Evolutionary conservation across 2,113 vertebrate genomes (phyloP).

Genomic region (Rhea americana): DNA sequence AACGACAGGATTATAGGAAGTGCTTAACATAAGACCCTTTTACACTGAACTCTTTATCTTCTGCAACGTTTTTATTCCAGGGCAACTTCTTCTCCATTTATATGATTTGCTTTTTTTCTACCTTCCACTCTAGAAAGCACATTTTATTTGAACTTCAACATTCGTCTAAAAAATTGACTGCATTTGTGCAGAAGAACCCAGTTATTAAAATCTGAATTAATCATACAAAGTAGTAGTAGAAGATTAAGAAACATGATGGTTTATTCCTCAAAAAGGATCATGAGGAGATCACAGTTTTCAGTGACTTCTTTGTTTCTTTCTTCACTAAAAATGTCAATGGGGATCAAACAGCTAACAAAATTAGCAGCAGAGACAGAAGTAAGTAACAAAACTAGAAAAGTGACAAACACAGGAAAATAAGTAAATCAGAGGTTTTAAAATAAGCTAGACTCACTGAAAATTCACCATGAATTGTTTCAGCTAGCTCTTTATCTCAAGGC

Average conservation of each 20-base stretch:
- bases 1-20: background rate
- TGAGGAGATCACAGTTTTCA: background rate
- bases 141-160: background rate
- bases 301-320: background rate
- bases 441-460: background rate
- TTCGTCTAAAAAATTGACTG: background rate
- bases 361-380: background rate
- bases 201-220: conserved; percentile 27
- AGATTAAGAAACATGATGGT: background rate
- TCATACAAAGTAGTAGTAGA: background rate
- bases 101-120: conserved; percentile 11
- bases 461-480: background rate
- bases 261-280: background rate
- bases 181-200: background rate
- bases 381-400: background rate
- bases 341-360: background rate
- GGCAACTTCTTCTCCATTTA: background rate
- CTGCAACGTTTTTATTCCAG: conserved; percentile 24
- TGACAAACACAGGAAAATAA: background rate
- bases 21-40: background rate
- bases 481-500: background rate
- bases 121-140: conserved; percentile 1
- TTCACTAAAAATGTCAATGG: background rate
- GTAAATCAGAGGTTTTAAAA: background rate
- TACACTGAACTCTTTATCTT: background rate